phyloP scores from a whole-genome alignment of 2,113 vertebrate genomes.

The Oncorhynchus mykiss region DNA sequence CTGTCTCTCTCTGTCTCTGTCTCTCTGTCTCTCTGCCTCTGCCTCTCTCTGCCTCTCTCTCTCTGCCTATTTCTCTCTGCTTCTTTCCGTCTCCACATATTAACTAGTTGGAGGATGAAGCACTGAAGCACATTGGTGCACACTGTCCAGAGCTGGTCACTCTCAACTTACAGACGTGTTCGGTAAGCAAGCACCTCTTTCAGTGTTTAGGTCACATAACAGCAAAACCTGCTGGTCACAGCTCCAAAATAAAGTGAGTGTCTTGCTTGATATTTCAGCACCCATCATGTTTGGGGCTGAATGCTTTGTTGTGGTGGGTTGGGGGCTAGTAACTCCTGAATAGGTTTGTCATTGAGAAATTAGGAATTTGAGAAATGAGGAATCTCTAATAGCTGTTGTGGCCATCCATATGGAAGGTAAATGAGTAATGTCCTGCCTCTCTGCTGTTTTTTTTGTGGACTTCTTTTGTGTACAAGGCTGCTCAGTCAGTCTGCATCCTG shows the following conservation, averaged over 20 bases:
- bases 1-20: background rate
- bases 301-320: no score
- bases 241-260: background rate
- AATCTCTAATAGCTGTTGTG: background rate
- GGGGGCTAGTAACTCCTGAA: no score
- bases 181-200: constrained; percentile 76
- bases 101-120: constrained; percentile 91
- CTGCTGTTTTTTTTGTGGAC: background rate
- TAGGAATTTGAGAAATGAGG: background rate
- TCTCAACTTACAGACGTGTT: constrained; percentile 94
- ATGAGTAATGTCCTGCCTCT: background rate
- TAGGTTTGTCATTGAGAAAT: background rate
- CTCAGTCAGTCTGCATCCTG: background rate
- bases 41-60: no score
- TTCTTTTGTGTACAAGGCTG: background rate
- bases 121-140: constrained; percentile 92
- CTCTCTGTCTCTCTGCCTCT: background rate
- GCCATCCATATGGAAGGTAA: background rate
- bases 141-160: constrained; percentile 95
- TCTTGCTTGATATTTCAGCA: background rate
- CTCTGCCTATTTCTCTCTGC: background rate
- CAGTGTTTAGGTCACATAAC: background rate
- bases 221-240: background rate
- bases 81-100: constrained; percentile 1
- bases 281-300: no score